Percentiles rank a stretch among this genome's conserved stretches.
Conservation (phyloP, 2,888 invertebrate species). For the Drosophila mercatorum region DNA sequence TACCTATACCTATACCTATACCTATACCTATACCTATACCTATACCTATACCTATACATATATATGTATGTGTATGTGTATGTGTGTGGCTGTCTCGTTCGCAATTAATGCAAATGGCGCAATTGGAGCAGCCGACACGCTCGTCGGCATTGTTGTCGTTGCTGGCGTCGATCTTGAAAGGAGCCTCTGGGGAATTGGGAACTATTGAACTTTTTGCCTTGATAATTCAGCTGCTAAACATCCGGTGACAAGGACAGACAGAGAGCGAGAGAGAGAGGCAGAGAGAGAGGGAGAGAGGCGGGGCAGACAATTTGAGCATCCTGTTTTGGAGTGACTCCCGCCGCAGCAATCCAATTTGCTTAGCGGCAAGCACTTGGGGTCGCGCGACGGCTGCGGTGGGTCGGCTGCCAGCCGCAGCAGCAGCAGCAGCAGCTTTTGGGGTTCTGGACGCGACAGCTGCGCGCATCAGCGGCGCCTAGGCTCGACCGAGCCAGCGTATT, state of each 20-base stretch:
- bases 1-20: no score
- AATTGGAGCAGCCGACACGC: constrained; percentile 29
- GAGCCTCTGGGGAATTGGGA: constrained; percentile 46
- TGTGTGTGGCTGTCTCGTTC: constrained; percentile 13
- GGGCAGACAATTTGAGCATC: constrained; percentile 12
- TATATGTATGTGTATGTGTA: background rate
- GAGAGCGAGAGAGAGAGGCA: background rate
- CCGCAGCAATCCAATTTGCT: constrained; percentile 54
- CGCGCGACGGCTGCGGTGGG: constrained; percentile 2
- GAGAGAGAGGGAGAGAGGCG: background rate
- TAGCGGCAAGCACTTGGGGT: constrained; percentile 35
- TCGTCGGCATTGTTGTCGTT: background rate
- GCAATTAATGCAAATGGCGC: constrained; percentile 62
- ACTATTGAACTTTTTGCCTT: constrained; percentile 62
- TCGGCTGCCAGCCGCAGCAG: constrained; percentile 1
- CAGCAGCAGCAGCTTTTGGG: constrained; percentile 11
- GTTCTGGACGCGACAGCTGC: constrained; percentile 52
- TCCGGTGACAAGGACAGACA: constrained; percentile 7
- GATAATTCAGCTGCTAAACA: constrained; percentile 51
- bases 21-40: no score
- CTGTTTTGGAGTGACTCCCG: background rate
- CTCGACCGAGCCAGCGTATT: constrained; percentile 32
- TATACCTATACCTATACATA: constrained; percentile 5
- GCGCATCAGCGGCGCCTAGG: constrained; percentile 12
- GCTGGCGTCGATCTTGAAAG: constrained; percentile 49